A percentile compares a stretch with the other conserved stretches of the same genome.
Conservation (phyloP, 2,113 vertebrate species). For the Triplophysa rosa region DNA sequence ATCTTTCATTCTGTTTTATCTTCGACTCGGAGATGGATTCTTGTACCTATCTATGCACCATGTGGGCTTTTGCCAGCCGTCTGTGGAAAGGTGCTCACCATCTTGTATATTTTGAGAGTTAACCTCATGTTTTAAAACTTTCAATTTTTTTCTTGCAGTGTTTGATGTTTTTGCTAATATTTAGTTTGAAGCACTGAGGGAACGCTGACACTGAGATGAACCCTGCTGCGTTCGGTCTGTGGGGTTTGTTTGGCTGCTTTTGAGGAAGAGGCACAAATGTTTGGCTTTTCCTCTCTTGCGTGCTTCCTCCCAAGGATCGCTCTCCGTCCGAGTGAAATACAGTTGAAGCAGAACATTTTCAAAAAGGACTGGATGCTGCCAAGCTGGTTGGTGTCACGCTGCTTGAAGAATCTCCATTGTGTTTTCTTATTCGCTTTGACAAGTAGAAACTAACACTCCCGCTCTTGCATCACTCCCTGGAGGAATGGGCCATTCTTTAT, state of each 20-base stretch:
- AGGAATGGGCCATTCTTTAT: conserved; percentile 7
- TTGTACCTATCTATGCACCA: background rate
- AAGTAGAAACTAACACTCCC: conserved; percentile 32
- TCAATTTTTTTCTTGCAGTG: background rate
- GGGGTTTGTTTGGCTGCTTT: conserved; percentile 36
- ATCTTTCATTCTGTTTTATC: conserved; percentile 21
- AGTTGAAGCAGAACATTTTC: conserved; percentile 10
- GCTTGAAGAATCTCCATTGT: conserved; percentile 24
- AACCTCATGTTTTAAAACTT: conserved; percentile 25
- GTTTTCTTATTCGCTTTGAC: conserved; percentile 38
- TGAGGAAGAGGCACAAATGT: conserved; percentile 30
- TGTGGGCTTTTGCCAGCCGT: conserved; percentile 36
- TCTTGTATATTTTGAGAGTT: conserved; percentile 36
- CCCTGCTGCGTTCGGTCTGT: conserved; percentile 5
- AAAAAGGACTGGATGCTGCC: conserved; percentile 2
- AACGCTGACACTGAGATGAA: conserved; percentile 27
- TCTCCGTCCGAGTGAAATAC: background rate
- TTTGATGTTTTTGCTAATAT: conserved; percentile 29
- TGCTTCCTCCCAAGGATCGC: background rate
- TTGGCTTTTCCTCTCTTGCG: conserved; percentile 30
- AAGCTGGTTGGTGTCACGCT: conserved; percentile 15
- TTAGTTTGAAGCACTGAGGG: conserved; percentile 34
- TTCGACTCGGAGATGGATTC: background rate
- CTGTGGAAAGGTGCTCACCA: conserved; percentile 23
- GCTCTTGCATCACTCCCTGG: conserved; percentile 19